Percentiles rank a stretch among this genome's conserved stretches.
Conservation (phyloP, 2,797 vertebrate species). For the Centropyge bicolor region DNA sequence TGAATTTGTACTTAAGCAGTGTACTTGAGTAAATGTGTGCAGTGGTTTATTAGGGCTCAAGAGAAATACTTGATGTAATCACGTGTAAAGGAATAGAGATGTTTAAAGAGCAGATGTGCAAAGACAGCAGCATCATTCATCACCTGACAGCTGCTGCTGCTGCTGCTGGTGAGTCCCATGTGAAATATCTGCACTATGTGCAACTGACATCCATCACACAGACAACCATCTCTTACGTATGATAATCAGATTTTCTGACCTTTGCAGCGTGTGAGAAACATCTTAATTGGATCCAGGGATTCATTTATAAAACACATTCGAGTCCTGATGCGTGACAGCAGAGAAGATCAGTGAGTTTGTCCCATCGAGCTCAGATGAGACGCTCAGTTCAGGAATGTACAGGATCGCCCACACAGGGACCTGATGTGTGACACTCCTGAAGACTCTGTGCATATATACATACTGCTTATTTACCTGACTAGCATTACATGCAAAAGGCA, state of each 20-base stretch:
- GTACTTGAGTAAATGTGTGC: background rate
- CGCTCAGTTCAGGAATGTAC: background rate
- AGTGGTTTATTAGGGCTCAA: background rate
- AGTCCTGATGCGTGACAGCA: background rate
- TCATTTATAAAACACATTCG: background rate
- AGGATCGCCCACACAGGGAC: background rate
- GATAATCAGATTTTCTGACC: conserved; percentile 33
- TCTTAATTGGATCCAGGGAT: conserved; percentile 14
- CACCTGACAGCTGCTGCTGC: background rate
- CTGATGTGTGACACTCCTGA: conserved; percentile 18
- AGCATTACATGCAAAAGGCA: background rate
- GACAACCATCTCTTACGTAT: background rate
- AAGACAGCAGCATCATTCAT: background rate
- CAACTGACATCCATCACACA: conserved; percentile 4
- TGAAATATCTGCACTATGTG: background rate
- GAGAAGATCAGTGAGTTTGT: background rate
- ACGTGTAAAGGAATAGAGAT: background rate
- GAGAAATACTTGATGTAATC: background rate
- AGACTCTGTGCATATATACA: background rate
- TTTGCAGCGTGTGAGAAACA: conserved; percentile 7
- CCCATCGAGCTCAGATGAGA: background rate
- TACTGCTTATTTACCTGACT: background rate
- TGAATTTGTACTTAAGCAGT: no score
- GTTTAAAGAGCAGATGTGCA: background rate
- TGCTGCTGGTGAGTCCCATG: conserved; percentile 7